Percentiles rank a stretch among this genome's conserved stretches.
phyloP scores from a whole-genome alignment of 1,140 invertebrate genomes.

The Leptinotarsa defecta region DNA sequence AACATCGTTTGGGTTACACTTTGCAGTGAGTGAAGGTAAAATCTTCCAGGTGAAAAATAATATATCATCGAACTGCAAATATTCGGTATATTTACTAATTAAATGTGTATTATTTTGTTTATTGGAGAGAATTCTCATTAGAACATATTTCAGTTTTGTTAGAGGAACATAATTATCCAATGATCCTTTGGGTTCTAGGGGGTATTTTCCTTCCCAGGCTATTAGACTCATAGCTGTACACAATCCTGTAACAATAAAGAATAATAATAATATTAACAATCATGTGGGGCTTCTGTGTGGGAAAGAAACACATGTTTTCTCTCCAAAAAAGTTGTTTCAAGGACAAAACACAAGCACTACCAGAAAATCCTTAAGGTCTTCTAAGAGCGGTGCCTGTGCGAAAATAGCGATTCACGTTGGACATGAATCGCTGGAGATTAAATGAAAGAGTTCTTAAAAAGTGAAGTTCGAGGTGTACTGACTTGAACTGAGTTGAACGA shows the following conservation, averaged over 20 bases:
- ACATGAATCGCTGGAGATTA: no score
- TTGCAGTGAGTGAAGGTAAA: slow-evolving; percentile 61
- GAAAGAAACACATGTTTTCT: no score
- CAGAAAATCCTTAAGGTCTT: no score
- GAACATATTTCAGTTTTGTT: slow-evolving; percentile 64
- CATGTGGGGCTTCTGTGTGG: no score
- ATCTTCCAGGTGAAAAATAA: slow-evolving; percentile 64
- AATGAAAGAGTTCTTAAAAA: no score
- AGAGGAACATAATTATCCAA: slow-evolving; percentile 64
- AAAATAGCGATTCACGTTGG: no score
- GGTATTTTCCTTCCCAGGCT: slow-evolving; percentile 66
- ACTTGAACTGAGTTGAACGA: no score
- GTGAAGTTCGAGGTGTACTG: no score
- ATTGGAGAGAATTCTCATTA: slow-evolving; percentile 62
- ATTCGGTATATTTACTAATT: slow-evolving; percentile 67
- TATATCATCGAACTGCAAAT: slow-evolving; percentile 67
- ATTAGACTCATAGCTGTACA: slow-evolving; percentile 70
- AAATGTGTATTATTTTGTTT: slow-evolving; percentile 59
- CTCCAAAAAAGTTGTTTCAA: no score
- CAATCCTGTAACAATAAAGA: slow-evolving; percentile 57
- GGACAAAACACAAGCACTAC: no score
- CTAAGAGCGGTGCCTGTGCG: no score
- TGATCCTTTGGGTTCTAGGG: slow-evolving; percentile 59
- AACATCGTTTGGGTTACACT: slow-evolving; percentile 63
- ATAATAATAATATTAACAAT: no score